A percentile compares a stretch with the other conserved stretches of the same genome.
Conservation (phyloP, 2,797 vertebrate genomes). For the Poecile montanus region DNA sequence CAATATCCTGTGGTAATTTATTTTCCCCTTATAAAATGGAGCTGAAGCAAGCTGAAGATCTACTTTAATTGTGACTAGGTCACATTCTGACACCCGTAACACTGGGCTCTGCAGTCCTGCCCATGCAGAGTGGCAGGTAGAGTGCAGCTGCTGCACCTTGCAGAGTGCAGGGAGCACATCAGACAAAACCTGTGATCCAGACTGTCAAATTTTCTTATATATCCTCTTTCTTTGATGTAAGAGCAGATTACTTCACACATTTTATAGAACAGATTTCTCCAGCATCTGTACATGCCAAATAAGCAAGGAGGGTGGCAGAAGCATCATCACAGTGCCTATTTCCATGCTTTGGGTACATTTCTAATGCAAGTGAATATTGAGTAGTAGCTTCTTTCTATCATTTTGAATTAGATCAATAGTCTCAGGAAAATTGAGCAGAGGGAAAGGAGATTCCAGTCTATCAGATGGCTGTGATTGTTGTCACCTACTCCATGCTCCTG, state of each 20-base stretch:
- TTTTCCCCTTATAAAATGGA: neutral
- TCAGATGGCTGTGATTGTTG: neutral
- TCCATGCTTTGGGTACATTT: neutral
- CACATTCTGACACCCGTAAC: neutral
- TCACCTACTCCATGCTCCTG: neutral
- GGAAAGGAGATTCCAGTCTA: neutral
- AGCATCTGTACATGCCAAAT: neutral
- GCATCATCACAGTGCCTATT: neutral
- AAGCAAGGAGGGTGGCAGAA: neutral
- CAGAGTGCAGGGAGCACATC: neutral
- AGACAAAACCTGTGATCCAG: neutral
- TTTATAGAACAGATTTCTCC: slow-evolving; percentile 7
- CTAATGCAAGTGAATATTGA: neutral
- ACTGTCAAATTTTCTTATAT: neutral
- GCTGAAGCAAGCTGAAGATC: neutral
- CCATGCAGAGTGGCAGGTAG: neutral
- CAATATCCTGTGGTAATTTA: neutral
- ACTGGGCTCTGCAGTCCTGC: neutral
- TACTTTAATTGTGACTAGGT: neutral
- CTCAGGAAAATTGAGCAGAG: neutral
- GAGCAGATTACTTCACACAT: slow-evolving; percentile 4
- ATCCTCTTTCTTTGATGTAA: neutral
- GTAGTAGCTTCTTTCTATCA: neutral
- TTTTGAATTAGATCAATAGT: neutral
- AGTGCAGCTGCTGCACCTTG: neutral